These are phyloP conservation scores for Selene dorsalis DNA, from an alignment of 2,797 vertebrate species.

Conservation along the genomic window DNA sequence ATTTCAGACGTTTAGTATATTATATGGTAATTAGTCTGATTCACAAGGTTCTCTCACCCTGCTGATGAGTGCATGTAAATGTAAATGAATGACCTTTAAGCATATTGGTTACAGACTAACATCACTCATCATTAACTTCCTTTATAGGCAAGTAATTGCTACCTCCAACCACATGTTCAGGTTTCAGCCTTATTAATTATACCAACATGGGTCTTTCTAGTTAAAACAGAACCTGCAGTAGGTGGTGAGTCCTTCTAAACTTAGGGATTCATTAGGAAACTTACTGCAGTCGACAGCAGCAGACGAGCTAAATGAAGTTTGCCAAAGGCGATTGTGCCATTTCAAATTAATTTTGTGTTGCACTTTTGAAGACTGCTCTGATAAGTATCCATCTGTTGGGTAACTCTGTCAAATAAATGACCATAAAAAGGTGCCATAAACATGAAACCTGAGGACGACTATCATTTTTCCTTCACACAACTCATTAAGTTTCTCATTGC, in stretches of 20 bases:
- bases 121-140: slow-evolving; percentile 57
- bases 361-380: slow-evolving; percentile 62
- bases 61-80: slow-evolving; percentile 41
- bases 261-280: slow-evolving; percentile 48
- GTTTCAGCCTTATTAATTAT: slow-evolving; percentile 65
- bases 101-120: slow-evolving; percentile 48
- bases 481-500: slow-evolving; percentile 71
- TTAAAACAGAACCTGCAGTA: slow-evolving; percentile 48
- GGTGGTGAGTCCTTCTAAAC: slow-evolving; percentile 37
- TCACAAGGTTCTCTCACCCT: slow-evolving; percentile 8
- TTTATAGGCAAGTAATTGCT: slow-evolving; percentile 61
- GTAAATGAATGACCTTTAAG: slow-evolving; percentile 64
- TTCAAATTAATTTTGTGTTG: slow-evolving; percentile 57
- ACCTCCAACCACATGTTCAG: slow-evolving; percentile 51
- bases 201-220: slow-evolving; percentile 40
- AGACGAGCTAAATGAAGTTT: slow-evolving; percentile 42
- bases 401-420: slow-evolving; percentile 69
- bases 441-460: slow-evolving; percentile 65
- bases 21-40: slow-evolving; percentile 36
- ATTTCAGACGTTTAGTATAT: not conserved
- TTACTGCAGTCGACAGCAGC: slow-evolving; percentile 20
- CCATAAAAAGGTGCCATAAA: slow-evolving; percentile 71
- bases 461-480: slow-evolving; percentile 60
- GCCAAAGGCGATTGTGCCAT: slow-evolving; percentile 49
- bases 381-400: slow-evolving; percentile 73